These are phyloP conservation scores for Periplaneta americana DNA, from an alignment of 1,140 invertebrate species.

Conservation along the genomic window DNA sequence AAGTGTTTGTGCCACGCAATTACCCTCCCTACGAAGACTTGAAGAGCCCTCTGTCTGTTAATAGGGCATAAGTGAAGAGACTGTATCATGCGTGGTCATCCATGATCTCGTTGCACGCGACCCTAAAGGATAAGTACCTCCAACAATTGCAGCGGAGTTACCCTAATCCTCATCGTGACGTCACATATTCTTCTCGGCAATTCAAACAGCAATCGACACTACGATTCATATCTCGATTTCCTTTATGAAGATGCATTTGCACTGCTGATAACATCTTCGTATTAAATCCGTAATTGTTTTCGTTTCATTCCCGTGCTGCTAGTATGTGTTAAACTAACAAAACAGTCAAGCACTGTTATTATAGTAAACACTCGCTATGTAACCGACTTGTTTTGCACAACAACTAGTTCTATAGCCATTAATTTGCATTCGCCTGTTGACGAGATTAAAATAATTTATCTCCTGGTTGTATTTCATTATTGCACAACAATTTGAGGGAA, in stretches of 20 bases:
- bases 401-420: not conserved
- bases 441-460: not conserved
- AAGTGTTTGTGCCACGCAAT: not conserved
- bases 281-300: not conserved
- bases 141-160: too few species aligned
- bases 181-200: too few species aligned
- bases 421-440: not conserved
- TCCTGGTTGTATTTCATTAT: too few species aligned
- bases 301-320: not conserved
- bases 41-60: too few species aligned
- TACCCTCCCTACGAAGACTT: too few species aligned
- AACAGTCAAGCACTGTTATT: not conserved
- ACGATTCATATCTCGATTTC: not conserved
- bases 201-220: too few species aligned
- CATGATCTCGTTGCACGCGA: too few species aligned
- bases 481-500: not conserved
- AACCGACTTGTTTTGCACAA: not conserved
- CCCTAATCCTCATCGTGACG: too few species aligned
- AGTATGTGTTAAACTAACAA: not conserved
- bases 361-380: not conserved
- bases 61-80: too few species aligned
- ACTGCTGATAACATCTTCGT: not conserved
- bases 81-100: not conserved
- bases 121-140: not conserved
- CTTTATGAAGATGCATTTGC: not conserved